Base-by-base conservation (phyloP, 2,797 vertebrate genomes). In the Heterohyrax brucei region DNA sequence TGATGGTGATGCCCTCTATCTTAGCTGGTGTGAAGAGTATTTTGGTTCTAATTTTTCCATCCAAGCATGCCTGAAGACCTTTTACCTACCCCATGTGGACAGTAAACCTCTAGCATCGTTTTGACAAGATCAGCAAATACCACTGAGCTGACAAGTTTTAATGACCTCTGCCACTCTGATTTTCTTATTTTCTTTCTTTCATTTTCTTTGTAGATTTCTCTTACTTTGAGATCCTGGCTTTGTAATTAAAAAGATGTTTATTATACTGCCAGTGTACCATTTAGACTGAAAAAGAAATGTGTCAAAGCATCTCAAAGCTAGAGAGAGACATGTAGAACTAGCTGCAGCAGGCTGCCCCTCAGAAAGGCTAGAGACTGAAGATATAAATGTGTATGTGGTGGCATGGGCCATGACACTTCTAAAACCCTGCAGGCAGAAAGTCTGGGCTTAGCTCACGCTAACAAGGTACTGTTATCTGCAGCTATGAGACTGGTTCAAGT, bases 201-300 rank as follows among this genome's bases (percentile, higher is more conserved):
- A 19, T 21, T 10, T 14, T 61, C 61, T 44, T 12, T 88, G 5
- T 19, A 6, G 33, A 44, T 44, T 77, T 50, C 61, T 12, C 22
- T 50, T 33, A 22, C 26, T 72, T 19, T 0, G 21, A 83, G 72
- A 87, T 73, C 53, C 91, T n/a, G 66, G 21, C 46, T 94, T 48
- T 76, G n/a, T 56, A 8, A 66, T 76, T 39, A 12, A 39, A 66
- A 80, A 21, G 78, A 56, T 59, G 46, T 6, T 24, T 4, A 5
- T n/a, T 86, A 0, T 44, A 56, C 68, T 10, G 4, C 89, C 0
- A n/a, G 9, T 46, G 10, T 3, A 19, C 10, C 1, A 0, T 26
- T 77, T 48, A 61, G 62, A n/a, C 46, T 76, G 22, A 30, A 83
- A 84, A 90, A 87, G 80, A 93, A 50, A 53, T 24, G 70, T 8